phyloP scores from a whole-genome alignment of 2,888 invertebrate species.

The Ormyrus labotus region DNA sequence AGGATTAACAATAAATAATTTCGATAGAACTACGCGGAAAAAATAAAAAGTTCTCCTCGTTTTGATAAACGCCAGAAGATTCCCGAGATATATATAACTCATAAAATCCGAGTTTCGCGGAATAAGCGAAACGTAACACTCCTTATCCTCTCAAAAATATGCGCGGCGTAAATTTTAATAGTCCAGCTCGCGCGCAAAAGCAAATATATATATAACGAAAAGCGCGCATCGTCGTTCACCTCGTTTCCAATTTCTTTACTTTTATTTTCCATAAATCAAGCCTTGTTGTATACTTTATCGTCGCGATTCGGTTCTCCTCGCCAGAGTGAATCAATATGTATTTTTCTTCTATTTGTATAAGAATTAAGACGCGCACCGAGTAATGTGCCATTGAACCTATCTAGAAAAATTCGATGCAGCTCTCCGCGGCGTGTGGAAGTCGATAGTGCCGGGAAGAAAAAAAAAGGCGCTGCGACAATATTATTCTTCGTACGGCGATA shows the following conservation, averaged over 20 bases:
- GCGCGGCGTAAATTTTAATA: constrained; percentile 7
- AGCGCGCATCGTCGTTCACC: constrained; percentile 36
- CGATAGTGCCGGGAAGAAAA: no score
- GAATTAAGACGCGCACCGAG: background rate
- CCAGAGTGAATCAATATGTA: constrained; percentile 23
- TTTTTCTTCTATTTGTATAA: constrained; percentile 13
- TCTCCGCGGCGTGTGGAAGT: no score
- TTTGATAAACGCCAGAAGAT: no score
- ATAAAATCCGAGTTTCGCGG: no score
- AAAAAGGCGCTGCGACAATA: no score
- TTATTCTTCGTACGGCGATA: no score
- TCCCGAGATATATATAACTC: no score
- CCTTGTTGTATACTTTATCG: background rate
- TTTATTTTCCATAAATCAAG: constrained; percentile 20
- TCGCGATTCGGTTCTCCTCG: background rate
- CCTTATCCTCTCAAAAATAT: constrained; percentile 5
- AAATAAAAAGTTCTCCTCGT: no score
- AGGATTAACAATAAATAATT: no score
- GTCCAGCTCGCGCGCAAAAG: background rate
- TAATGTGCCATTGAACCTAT: constrained; percentile 33
- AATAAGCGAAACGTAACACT: background rate
- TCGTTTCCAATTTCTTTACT: constrained; percentile 33
- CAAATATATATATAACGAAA: background rate
- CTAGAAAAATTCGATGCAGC: constrained; percentile 18
- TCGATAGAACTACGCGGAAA: no score